Base-by-base conservation (phyloP, 2,797 vertebrate species). In the Selene dorsalis region DNA sequence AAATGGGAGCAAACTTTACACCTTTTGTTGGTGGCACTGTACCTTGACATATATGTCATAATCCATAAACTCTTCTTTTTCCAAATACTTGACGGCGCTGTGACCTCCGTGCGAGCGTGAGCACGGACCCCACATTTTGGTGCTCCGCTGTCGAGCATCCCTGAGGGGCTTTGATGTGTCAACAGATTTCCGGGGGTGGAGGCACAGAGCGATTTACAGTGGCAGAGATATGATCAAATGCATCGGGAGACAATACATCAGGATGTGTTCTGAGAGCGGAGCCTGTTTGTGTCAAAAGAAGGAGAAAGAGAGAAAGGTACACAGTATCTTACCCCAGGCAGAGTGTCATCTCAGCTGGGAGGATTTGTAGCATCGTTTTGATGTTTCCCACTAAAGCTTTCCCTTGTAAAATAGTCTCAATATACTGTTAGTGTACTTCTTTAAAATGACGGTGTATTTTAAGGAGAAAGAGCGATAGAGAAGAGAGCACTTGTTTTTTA, bases 181-280 rank as follows among this genome's bases (percentile, higher is more conserved):
- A 79, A 74, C 66, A 72, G 83, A 89, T 85, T 77, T 83, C 48
- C 70, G 53, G 55, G 48, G 71, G 77, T 60, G 52, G 61, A 76
- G 73, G 72, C 64, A 53, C 52, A 11, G 39, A 87, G 80, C 55
- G 35, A 61, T 84, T 82, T 83, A 73, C 79, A 77, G 77, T 70
- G 69, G 48, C 80, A 70, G 61, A 80, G 85, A 86, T 84, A 77
- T 78, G 84, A 91, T 88, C 82, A 79, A 89, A 87, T 79, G 78
- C 68, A 81, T 78, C 78, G 47, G 84, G 73, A 86, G 77, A 87
- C 85, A 75, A 83, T 85, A 56, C 64, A 64, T 80, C 59, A 79
- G 84, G 71, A 75, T 84, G 68, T 83, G 79, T 64, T 50, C 59
- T 6, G 70, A 79, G 58, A 83, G 81, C 69, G n/a, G 68, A 73